These are phyloP conservation scores for Dromaius novaehollandiae DNA, from an alignment of 2,113 vertebrate genomes.

Conservation along the genomic window DNA sequence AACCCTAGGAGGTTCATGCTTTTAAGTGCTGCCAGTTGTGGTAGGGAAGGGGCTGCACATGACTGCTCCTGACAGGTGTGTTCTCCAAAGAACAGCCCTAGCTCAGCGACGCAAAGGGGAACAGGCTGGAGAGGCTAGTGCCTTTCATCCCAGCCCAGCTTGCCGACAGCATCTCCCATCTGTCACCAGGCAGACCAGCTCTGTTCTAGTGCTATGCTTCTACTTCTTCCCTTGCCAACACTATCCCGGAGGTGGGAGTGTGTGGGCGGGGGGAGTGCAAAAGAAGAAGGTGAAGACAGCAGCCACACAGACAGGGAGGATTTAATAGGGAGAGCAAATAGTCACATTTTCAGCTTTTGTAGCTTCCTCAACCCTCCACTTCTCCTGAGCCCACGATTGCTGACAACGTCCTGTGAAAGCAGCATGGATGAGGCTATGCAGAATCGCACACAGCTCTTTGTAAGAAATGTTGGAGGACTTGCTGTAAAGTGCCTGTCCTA, in stretches of 20 bases:
- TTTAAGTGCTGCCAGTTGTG: constrained; percentile 68
- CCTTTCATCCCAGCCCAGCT: constrained; percentile 67
- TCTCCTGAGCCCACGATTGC: neutral
- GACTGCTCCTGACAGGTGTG: constrained; percentile 52
- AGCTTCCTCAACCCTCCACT: neutral
- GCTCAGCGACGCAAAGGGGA: neutral
- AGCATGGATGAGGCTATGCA: neutral
- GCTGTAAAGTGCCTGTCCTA: neutral
- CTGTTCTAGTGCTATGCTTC: constrained; percentile 19
- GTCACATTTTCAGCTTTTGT: constrained; percentile 6
- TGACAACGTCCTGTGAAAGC: neutral
- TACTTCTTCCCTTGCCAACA: neutral
- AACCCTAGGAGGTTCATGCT: neutral
- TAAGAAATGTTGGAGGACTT: neutral
- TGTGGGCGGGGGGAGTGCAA: neutral
- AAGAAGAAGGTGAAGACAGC: constrained; percentile 43
- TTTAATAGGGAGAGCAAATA: constrained; percentile 2
- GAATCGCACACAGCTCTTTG: neutral
- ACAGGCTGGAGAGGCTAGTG: neutral
- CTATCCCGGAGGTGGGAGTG: neutral
- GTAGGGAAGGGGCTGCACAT: constrained; percentile 21
- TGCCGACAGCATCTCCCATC: constrained; percentile 51
- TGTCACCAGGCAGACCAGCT: constrained; percentile 45
- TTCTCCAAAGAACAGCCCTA: neutral
- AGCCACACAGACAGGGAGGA: neutral